Evolutionary conservation across 2,113 vertebrate species (phyloP), one percentile per base, ranked within the genome.

Genomic region (Phrynosoma blainvillii): DNA sequence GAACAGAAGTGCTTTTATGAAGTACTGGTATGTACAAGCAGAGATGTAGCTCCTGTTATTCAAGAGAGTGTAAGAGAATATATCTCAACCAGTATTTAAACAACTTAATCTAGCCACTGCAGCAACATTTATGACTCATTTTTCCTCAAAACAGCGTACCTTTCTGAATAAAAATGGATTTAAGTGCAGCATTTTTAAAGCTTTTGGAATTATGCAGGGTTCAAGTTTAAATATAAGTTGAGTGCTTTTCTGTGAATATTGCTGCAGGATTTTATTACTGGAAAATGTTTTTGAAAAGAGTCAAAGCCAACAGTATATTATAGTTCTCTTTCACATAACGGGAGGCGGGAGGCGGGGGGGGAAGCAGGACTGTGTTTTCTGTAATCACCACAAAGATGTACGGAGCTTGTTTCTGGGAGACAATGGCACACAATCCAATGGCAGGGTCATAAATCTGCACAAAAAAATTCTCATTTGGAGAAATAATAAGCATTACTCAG

Each of bases 1-100:
- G 87, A 94, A 94, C 84, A 93, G 87, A 95, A 93, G 87, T 93
- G 88, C 82, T 93, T 94, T 92, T 91, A 92, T 93, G 90, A 91
- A 92, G 84, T 94, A 91, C 92, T 89, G 91, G 88, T 91, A 93
- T 93, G 87, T 92, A 77, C 12, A 88, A 75, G 70, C 73, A 91
- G 88, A 88, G 78, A 93, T 56, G 40, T 84, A 91, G 90, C 88
- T 93, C 88, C 89, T 42, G 85, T 91, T 93, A 91, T 94, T 93
- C 73, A 93, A 89, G 82, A 93, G 77, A 87, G 62, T 82, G 80
- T 32, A 89, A 91, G 65, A 88, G 27, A 95, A 93, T 89, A 96
- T 85, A 85, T 91, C 75, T 30, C 21, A 74, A 83, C 62, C n/a
- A 87, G 7, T 85, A 89, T 91, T 94, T 91, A 92, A 85, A 89